These are phyloP conservation scores for Ispidina picta DNA, from an alignment of 2,797 vertebrate species.

Conservation along the genomic window DNA sequence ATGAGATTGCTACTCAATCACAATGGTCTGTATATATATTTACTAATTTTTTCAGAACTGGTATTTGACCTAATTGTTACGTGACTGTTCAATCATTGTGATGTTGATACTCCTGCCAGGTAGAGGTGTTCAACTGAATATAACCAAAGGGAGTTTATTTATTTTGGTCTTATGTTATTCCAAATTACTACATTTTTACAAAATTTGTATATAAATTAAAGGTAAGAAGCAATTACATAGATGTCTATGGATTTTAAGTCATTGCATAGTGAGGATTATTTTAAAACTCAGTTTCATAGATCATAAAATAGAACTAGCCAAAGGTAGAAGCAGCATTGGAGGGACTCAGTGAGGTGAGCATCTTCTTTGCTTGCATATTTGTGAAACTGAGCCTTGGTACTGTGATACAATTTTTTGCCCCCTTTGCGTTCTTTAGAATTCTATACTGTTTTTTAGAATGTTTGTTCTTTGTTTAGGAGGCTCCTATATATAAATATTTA, in stretches of 20 bases:
- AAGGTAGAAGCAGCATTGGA: not conserved
- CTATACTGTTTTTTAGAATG: not conserved
- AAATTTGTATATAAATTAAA: not conserved
- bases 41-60: not conserved
- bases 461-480: not conserved
- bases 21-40: not conserved
- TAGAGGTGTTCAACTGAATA: not conserved
- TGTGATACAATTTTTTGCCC: not conserved
- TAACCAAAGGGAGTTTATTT: not conserved
- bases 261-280: not conserved
- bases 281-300: not conserved
- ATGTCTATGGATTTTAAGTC: not conserved
- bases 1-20: not conserved
- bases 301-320: not conserved
- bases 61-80: not conserved
- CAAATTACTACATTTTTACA: not conserved
- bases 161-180: not conserved
- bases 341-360: not conserved
- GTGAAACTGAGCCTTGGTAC: not conserved
- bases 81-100: not conserved
- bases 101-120: not conserved
- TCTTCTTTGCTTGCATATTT: not conserved
- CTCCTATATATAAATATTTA: not conserved
- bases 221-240: not conserved
- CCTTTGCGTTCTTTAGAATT: not conserved